phyloP scores from a whole-genome alignment of 2,888 invertebrate species.

The Volucella inflata region DNA sequence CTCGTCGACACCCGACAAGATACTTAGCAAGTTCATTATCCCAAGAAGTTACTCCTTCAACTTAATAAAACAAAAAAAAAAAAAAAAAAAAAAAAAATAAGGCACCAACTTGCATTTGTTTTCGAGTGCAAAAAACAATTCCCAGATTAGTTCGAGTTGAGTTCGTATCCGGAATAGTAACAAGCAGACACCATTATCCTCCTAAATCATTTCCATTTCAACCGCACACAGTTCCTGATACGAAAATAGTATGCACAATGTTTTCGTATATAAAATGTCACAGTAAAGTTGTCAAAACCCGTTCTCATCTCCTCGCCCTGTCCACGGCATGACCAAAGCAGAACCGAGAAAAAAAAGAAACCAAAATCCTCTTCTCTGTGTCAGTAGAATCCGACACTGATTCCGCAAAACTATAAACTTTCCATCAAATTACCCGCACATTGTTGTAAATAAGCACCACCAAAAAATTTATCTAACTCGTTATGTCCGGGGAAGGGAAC shows the following conservation, averaged over 20 bases:
- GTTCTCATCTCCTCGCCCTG: constrained; percentile 1
- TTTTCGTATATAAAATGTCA: constrained; percentile 36
- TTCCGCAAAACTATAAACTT: constrained; percentile 74
- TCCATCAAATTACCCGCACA: constrained; percentile 74
- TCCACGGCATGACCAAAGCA: constrained; percentile 6
- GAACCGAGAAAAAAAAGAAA: constrained; percentile 13
- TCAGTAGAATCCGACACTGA: constrained; percentile 69
- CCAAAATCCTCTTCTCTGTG: constrained; percentile 21
- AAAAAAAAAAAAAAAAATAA: too few species aligned
- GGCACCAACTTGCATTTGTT: too few species aligned
- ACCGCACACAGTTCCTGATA: constrained; percentile 18
- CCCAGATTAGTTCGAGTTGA: too few species aligned
- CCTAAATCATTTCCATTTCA: constrained; percentile 67
- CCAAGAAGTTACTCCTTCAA: too few species aligned
- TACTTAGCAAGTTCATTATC: too few species aligned
- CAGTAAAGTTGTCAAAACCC: constrained; percentile 52
- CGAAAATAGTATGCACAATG: not conserved
- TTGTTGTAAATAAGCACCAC: constrained; percentile 64
- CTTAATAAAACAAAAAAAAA: too few species aligned
- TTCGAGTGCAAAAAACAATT: too few species aligned
- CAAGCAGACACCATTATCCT: not conserved
- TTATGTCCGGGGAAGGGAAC: not conserved
- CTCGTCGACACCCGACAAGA: too few species aligned
- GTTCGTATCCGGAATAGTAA: too few species aligned
- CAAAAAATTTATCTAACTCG: constrained; percentile 3